Evolutionary conservation across 1,140 invertebrate genomes (phyloP).

Genomic region (Drosophila busckii): DNA sequence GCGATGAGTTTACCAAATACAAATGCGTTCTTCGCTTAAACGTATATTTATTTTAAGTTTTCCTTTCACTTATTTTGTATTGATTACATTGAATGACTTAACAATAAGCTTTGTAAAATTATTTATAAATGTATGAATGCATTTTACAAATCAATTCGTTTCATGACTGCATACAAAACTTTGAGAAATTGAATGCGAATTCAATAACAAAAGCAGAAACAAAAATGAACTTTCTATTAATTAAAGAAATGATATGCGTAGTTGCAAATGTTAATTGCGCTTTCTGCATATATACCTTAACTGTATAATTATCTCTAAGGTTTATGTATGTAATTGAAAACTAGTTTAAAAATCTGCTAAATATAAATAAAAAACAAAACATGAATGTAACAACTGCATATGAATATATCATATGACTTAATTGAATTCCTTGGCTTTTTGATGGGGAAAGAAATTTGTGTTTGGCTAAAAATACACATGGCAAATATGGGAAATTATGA

Average conservation of each 20-base stretch:
- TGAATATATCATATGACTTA: constrained; percentile 7
- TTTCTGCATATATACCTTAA: constrained; percentile 32
- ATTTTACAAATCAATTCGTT: constrained; percentile 31
- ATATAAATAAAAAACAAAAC: constrained; percentile 26
- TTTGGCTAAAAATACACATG: no score
- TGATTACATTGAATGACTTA: no score
- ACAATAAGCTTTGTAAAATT: no score
- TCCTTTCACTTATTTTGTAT: no score
- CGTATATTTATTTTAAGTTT: no score
- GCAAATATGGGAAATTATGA: no score
- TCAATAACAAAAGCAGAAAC: neutral
- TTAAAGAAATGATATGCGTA: constrained; percentile 1
- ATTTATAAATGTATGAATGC: constrained; percentile 29
- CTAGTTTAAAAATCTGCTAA: constrained; percentile 33
- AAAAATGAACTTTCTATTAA: neutral
- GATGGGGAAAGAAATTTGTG: no score
- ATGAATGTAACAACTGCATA: constrained; percentile 21
- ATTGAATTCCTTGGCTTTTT: constrained; percentile 22
- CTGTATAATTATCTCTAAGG: constrained; percentile 35
- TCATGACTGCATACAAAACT: constrained; percentile 15
- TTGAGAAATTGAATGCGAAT: constrained; percentile 9
- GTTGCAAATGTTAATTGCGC: constrained; percentile 34
- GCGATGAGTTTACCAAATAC: no score
- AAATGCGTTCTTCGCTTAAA: no score
- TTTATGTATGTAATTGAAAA: constrained; percentile 41